Conservation (phyloP, 2,797 vertebrate genomes). For the Thamnophis elegans region DNA sequence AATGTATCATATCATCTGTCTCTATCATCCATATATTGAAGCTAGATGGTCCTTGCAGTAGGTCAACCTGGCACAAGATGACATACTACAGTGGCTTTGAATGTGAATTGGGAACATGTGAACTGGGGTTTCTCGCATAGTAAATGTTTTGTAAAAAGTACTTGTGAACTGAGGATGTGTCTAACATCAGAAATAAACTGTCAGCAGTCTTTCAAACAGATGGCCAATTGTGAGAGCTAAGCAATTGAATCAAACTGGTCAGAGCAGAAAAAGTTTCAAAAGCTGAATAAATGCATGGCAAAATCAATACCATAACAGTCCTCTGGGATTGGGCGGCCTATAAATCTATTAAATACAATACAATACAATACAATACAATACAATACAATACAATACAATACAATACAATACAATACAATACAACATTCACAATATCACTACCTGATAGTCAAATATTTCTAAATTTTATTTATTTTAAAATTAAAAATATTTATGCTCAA, state of each 20-base stretch:
- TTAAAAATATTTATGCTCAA: neutral
- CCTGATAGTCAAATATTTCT: neutral
- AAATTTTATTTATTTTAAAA: neutral
- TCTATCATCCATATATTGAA: neutral
- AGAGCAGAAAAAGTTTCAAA: neutral
- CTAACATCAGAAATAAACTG: neutral
- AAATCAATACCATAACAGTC: neutral
- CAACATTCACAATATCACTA: neutral
- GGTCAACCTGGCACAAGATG: neutral
- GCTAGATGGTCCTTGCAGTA: neutral
- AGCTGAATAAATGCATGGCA: neutral
- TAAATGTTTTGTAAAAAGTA: neutral
- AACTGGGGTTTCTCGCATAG: neutral
- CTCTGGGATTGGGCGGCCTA: too few species aligned
- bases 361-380: too few species aligned
- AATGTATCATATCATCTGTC: neutral
- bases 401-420: too few species aligned
- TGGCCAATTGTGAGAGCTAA: neutral
- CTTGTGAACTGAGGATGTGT: neutral
- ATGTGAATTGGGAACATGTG: neutral
- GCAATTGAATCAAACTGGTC: neutral
- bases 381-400: too few species aligned
- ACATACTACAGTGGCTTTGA: neutral
- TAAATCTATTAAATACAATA: too few species aligned
- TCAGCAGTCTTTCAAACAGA: neutral